phyloP scores from a whole-genome alignment of 2,888 invertebrate genomes.

The Phragmatobia fuliginosa region DNA sequence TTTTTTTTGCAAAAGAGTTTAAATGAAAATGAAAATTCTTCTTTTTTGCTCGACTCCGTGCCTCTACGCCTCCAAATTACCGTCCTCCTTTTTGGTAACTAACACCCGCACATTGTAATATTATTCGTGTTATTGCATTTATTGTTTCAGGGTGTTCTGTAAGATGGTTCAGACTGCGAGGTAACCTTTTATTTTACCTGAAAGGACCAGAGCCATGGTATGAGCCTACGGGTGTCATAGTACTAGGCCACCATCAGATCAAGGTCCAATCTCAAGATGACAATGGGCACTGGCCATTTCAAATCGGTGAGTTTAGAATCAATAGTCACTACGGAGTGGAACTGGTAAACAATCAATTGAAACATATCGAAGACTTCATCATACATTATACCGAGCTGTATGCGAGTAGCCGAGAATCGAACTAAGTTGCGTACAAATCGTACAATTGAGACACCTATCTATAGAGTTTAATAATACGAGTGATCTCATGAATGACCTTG shows the following conservation, averaged over 20 bases:
- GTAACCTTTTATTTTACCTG: conserved; percentile 97
- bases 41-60: too few relatives aligned
- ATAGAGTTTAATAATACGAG: neutral
- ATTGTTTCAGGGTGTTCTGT: conserved; percentile 67
- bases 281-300: conserved; percentile 93
- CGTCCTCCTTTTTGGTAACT: neutral
- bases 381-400: too few relatives aligned
- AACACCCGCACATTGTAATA: neutral
- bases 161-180: conserved; percentile 95
- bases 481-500: neutral
- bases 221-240: conserved; percentile 94
- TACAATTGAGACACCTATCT: too few relatives aligned
- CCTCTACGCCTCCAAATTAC: too few relatives aligned
- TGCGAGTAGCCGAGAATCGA: too few relatives aligned
- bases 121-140: neutral
- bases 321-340: too few relatives aligned
- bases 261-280: conserved; percentile 87
- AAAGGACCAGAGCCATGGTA: conserved; percentile 96
- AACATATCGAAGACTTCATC: too few relatives aligned
- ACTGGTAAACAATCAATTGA: too few relatives aligned
- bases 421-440: too few relatives aligned
- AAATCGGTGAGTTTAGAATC: conserved; percentile 88
- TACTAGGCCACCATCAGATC: conserved; percentile 95
- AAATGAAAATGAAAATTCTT: too few relatives aligned
- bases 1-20: too few relatives aligned